phyloP scores from a whole-genome alignment of 2,113 vertebrate genomes.

The Psilopogon haemacephalus region DNA sequence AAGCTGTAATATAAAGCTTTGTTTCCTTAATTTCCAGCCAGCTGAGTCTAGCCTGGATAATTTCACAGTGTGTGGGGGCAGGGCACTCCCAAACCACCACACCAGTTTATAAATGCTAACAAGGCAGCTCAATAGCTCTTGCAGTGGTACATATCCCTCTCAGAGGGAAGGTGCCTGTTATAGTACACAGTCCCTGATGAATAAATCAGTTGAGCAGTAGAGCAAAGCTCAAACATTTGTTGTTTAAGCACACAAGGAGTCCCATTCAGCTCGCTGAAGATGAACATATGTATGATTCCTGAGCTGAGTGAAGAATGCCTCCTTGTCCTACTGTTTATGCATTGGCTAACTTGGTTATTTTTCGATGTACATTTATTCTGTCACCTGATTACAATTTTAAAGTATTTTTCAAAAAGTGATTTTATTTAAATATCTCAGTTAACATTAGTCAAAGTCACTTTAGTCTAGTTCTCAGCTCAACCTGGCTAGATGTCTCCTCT shows the following conservation, averaged over 20 bases:
- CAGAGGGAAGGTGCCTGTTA: neutral
- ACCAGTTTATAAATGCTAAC: neutral
- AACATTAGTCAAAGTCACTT: neutral
- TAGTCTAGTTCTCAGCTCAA: neutral
- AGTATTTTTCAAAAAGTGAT: neutral
- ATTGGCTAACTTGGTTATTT: neutral
- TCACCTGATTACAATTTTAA: neutral
- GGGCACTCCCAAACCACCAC: no score
- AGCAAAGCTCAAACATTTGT: neutral
- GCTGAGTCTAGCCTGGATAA: no score
- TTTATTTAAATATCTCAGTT: neutral
- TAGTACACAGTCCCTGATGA: neutral
- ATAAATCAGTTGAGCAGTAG: neutral
- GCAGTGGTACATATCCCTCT: neutral
- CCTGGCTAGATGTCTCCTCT: neutral
- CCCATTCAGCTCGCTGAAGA: neutral
- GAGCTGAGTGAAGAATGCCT: neutral
- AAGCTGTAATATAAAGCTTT: no score
- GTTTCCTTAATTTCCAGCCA: no score
- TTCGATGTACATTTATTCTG: neutral
- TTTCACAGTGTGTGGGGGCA: no score
- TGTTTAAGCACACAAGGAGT: constrained; percentile 18
- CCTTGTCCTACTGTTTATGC: constrained; percentile 42
- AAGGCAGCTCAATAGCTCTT: neutral
- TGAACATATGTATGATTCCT: neutral